These are phyloP conservation scores for Hydrolagus affinis DNA, from an alignment of 2,113 vertebrate species.

Conservation along the genomic window DNA sequence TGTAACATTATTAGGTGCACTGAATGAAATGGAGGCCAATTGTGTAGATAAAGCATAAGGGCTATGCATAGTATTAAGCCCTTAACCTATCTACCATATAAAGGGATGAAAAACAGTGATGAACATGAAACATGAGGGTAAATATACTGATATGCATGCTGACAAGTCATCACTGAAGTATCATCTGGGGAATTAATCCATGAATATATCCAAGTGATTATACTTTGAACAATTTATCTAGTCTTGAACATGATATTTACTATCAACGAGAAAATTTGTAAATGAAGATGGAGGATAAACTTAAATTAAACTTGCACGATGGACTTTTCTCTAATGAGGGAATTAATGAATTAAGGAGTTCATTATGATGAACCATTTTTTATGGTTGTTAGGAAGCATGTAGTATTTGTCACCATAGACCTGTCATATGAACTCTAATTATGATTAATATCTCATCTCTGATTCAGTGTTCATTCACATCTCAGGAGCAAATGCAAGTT, in stretches of 20 bases:
- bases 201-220: slow-evolving; percentile 77
- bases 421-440: slow-evolving; percentile 83
- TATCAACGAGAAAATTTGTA: slow-evolving; percentile 59
- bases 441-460: slow-evolving; percentile 91
- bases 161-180: slow-evolving; percentile 55
- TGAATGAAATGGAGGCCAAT: background rate
- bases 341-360: slow-evolving; percentile 88
- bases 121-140: slow-evolving; percentile 56
- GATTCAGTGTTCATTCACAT: slow-evolving; percentile 75
- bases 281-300: slow-evolving; percentile 67
- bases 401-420: slow-evolving; percentile 77
- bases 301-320: slow-evolving; percentile 64
- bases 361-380: slow-evolving; percentile 86
- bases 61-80: background rate
- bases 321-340: slow-evolving; percentile 57
- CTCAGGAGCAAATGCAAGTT: slow-evolving; percentile 62
- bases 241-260: slow-evolving; percentile 61
- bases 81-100: slow-evolving; percentile 11
- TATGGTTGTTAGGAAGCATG: slow-evolving; percentile 74
- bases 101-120: slow-evolving; percentile 38
- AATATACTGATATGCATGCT: slow-evolving; percentile 71
- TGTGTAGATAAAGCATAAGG: slow-evolving; percentile 19
- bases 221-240: slow-evolving; percentile 76
- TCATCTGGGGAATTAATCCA: slow-evolving; percentile 67
- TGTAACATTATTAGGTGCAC: slow-evolving; percentile 2